These are phyloP conservation scores for Pelecanus crispus DNA, from an alignment of 2,113 vertebrate species.

Conservation along the genomic window DNA sequence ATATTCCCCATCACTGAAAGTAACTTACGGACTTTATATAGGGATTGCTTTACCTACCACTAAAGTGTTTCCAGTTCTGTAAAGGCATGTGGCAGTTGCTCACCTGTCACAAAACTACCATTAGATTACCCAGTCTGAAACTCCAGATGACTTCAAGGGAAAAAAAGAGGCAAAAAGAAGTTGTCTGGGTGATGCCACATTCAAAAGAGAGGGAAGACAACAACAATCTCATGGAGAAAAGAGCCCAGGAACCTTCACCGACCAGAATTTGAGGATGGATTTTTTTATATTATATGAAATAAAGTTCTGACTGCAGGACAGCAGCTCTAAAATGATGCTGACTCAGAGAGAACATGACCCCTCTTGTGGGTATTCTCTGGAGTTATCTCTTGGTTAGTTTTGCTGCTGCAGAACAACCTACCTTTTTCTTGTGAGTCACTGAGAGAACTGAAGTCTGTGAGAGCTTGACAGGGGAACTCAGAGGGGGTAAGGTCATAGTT, in stretches of 20 bases:
- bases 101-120: background rate
- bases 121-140: background rate
- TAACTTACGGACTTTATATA: rapidly evolving
- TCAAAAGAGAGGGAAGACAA: background rate
- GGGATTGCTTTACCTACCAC: background rate
- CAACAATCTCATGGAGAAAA: background rate
- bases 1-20: background rate
- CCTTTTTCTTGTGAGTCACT: background rate
- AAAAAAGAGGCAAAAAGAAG: background rate
- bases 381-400: background rate
- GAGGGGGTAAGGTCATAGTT: background rate
- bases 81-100: background rate
- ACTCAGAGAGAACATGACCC: background rate
- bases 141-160: background rate
- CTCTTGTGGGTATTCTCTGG: background rate
- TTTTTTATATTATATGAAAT: background rate
- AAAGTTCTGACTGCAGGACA: background rate
- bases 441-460: background rate
- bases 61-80: background rate
- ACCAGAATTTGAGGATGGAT: background rate
- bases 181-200: background rate
- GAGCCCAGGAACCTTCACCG: background rate
- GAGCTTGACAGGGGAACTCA: background rate
- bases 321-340: background rate
- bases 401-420: background rate